Evolutionary conservation across 2,888 invertebrate species (phyloP), one percentile per base, ranked within the genome.

Genomic region (Hirtodrosophila histrioides): DNA sequence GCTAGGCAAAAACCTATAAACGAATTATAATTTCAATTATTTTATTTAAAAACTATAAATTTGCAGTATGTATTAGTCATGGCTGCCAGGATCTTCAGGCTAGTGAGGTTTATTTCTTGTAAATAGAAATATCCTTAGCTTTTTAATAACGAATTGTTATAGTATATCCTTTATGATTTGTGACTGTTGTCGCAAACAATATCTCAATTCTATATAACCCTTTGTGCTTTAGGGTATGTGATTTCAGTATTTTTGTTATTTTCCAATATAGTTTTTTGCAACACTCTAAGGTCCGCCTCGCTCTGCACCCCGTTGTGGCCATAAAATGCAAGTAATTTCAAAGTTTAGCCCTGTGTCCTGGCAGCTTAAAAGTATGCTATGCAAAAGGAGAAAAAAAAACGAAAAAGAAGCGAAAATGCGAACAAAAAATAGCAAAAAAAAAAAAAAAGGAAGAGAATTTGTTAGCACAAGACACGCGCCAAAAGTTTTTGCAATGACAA

Each of bases 261-360:
- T 74, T 67, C 46, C 75, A 68, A 75, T 75, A 75, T 50, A 63
- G 43, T 55, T 63, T 66, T 57, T 55, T 57, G 45, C 58, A 37
- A 51, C 39, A 48, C 33, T 49, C 53, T 46, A 56, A 48, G 41
- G 35, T 43, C 35, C 7, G 6, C 11, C 46, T 44, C 23, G n/a
- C 40, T 37, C 11, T 23, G 31, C 11, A 4, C 29, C 45, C 11
- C 31, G 9, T 7, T 17, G 7, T 17, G 45, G 44, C 65, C 62
- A 78, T 78, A 71, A 80, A 84, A 80, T 84, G 85, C 84, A 76
- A 82, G 82, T 79, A 82, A 85, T 85, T 85, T 82, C 55, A 67
- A 81, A 81, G 70, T 81, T 81, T 77, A 71, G 80, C 43, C 64
- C 40, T 67, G 50, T 63, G 50, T 63, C 44, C 54, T 72, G 68